Base-by-base conservation (phyloP, 2,797 vertebrate genomes). In the Podarcis siculus region DNA sequence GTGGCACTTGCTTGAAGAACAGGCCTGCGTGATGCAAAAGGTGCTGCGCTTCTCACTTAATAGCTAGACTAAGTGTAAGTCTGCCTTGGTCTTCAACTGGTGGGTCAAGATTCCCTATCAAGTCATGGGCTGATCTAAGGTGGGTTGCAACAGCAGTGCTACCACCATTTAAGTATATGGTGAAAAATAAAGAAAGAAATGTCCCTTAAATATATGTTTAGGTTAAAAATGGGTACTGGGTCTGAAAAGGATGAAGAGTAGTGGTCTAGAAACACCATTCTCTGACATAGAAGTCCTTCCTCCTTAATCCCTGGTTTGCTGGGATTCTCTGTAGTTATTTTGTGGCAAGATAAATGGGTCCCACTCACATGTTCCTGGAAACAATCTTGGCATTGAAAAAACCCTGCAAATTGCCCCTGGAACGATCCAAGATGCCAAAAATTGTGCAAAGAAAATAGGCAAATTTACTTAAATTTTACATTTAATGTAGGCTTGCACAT, bases 1-100 rank as follows among this genome's bases (percentile, higher is more conserved):
- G 92, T 93, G 92, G 90, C 81, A 95, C 95, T 95, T 95, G 66
- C 93, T 90, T 87, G 89, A 90, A 92, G 92, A 94, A 90, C 84
- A 89, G 87, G 90, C 88, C 92, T 91, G 87, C 90, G 90, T 92
- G 93, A 90, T 89, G 89, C 4, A 3, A 86, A 86, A 93, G 89
- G 86, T 86, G 87, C 75, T 61, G 76, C 83, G 0, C 0, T 89
- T 92, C 85, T 92, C 86, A 85, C 72, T 94, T 93, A 92, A 78
- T 92, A 92, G 90, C 42, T 25, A 21, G n/a, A 19, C 13, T 0
- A 86, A 61, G 42, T 83, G 21, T 81, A 55, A 55, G 49, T 55
- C 49, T 55, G 49, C 49, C 13, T 55, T 55, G 3, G 49, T 55
- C 13, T 55, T 55, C 49, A 55, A 15, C 49, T 4, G 49, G 49